Base-by-base conservation (phyloP, 2,888 invertebrate species). In the Pilophorus perplexus region DNA sequence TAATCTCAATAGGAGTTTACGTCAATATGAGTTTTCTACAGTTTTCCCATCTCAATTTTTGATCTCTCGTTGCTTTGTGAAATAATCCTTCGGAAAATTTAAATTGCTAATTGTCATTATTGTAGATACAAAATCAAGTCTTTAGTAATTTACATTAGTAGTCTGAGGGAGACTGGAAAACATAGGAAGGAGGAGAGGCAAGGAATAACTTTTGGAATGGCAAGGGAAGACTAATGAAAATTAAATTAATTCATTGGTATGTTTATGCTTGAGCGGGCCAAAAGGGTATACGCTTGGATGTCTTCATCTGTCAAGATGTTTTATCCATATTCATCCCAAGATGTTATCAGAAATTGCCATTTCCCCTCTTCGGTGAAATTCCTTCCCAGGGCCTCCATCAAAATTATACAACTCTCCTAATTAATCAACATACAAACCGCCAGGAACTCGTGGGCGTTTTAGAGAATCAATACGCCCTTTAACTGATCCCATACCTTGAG, bases 171-270 rank as follows among this genome's bases (percentile, higher is more conserved):
- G 28, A 28, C 27, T 14, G 52, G 25, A 52, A 52, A 25, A 28
- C 3, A 28, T 28, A 18, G 14, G n/a, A 18, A 28, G 28, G 52
- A 23, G 50, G 16, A 22, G 18, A n/a, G 48, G n/a, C 18, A 8
- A 52, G 16, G 16, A 20, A n/a, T n/a, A 46, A 8, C 12, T 14
- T 14, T 14, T 10, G 6, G 46, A 8, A 25, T 25, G 18, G 22
- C 14, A 14, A 25, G 46, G 23, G 2, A 20, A 18, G 28, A 27
- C 52, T 52, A 52, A 52, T 52, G 52, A 52, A 52, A 52, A 52
- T 25, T 52, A 52, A 52, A 52, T 52, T 52, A 52, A 52, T 52
- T 52, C 52, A 52, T 52, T 52, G 52, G 52, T 52, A 52, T 52
- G 52, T 52, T 52, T 52, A 52, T 28, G 52, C 52, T 52, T 28